phyloP scores from a whole-genome alignment of 2,888 invertebrate genomes.

The Platycnemis pennipes region DNA sequence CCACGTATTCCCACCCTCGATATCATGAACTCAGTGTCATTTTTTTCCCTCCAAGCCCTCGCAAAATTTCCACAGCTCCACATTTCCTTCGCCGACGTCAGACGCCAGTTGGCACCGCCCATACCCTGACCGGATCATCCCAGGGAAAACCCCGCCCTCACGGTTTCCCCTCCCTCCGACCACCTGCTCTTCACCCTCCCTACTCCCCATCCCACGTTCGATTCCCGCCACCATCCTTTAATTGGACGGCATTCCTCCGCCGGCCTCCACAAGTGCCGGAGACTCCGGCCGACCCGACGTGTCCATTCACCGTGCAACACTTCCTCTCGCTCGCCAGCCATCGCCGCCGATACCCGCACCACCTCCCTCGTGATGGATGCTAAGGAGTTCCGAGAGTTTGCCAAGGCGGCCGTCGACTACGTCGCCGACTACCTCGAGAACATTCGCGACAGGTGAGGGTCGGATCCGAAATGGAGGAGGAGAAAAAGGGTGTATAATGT shows the following conservation, averaged over 20 bases:
- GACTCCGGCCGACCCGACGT: background rate
- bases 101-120: background rate
- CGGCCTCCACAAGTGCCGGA: background rate
- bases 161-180: background rate
- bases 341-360: background rate
- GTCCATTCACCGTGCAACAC: background rate
- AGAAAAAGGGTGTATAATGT: background rate
- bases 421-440: slow-evolving; percentile 94
- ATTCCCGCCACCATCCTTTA: background rate
- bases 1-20: too few species aligned
- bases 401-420: slow-evolving; percentile 93
- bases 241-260: background rate
- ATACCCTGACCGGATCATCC: background rate
- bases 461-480: background rate
- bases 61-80: too few species aligned
- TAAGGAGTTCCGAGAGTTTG: slow-evolving; percentile 89
- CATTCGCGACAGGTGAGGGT: slow-evolving; percentile 86
- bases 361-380: slow-evolving; percentile 84
- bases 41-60: too few species aligned
- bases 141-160: background rate
- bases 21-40: too few species aligned
- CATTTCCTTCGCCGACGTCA: background rate
- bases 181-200: background rate
- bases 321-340: background rate
- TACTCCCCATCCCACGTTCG: background rate